These are phyloP conservation scores for Lingula anatina DNA, from an alignment of 2,888 invertebrate species.

Conservation along the genomic window DNA sequence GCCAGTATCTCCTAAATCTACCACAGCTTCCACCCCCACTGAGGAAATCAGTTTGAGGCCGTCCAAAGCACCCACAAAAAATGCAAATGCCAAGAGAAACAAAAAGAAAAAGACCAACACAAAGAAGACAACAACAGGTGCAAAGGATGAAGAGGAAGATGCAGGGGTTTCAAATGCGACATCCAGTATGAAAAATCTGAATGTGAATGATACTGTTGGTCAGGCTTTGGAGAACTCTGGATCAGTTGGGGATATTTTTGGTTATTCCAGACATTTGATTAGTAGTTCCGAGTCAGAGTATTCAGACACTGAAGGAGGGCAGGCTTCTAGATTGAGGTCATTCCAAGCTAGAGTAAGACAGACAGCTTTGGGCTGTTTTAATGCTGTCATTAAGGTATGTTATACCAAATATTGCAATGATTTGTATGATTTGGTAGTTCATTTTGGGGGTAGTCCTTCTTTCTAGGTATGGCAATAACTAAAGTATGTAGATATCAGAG, in stretches of 20 bases:
- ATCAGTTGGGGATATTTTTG: too few relatives aligned
- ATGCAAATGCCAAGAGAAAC: conserved; percentile 8
- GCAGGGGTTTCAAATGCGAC: conserved; percentile 1
- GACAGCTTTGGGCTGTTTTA: conserved; percentile 56
- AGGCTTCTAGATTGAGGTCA: conserved; percentile 35
- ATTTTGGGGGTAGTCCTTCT: too few relatives aligned
- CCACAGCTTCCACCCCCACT: conserved; percentile 2
- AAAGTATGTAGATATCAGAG: too few relatives aligned
- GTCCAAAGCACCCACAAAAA: conserved; percentile 3
- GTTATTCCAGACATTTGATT: too few relatives aligned
- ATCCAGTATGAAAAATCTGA: conserved; percentile 7
- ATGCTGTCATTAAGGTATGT: conserved; percentile 45
- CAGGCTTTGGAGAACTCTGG: too few relatives aligned
- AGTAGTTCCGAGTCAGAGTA: conserved; percentile 51
- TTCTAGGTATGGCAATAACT: too few relatives aligned
- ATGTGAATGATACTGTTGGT: conserved; percentile 4
- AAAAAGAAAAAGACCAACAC: conserved; percentile 11
- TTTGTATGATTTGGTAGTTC: too few relatives aligned
- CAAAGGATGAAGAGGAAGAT: background rate
- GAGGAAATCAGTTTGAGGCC: background rate
- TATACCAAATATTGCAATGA: too few relatives aligned
- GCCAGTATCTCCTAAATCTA: conserved; percentile 5
- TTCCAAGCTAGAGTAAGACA: conserved; percentile 64
- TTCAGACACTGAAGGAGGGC: conserved; percentile 49
- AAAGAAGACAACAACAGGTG: background rate